phyloP scores from a whole-genome alignment of 2,888 invertebrate species.

The Reticulitermes lucifugus region DNA sequence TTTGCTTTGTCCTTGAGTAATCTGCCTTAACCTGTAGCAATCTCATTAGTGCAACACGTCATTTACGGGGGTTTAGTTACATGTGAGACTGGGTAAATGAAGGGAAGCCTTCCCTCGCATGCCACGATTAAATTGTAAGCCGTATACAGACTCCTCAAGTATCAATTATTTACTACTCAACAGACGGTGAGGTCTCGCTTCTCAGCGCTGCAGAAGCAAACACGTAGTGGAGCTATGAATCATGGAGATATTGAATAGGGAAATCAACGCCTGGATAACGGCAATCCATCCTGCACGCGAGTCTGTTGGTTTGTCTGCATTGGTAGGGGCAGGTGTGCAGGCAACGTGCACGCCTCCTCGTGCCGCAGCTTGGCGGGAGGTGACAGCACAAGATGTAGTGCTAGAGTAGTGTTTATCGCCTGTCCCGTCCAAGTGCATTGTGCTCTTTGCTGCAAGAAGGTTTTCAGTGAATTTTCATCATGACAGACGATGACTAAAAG shows the following conservation, averaged over 20 bases:
- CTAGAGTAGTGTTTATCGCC: neutral
- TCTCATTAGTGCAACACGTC: too few species aligned
- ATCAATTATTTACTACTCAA: constrained; percentile 14
- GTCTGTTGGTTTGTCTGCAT: neutral
- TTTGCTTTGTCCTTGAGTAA: too few species aligned
- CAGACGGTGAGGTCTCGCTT: neutral
- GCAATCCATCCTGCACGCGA: constrained; percentile 35
- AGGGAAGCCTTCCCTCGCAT: neutral
- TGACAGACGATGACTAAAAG: too few species aligned
- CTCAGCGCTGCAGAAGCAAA: neutral
- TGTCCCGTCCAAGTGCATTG: neutral
- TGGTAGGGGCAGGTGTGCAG: constrained; percentile 34
- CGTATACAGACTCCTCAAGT: neutral
- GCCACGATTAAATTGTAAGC: constrained; percentile 6
- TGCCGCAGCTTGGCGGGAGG: constrained; percentile 13
- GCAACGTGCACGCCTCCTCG: constrained; percentile 10
- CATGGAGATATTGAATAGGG: constrained; percentile 21
- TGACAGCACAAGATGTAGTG: constrained; percentile 3
- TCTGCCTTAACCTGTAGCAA: too few species aligned
- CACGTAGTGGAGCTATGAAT: constrained; percentile 20
- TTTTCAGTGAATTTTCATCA: neutral
- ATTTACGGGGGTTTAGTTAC: neutral
- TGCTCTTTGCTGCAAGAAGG: neutral
- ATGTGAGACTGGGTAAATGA: neutral
- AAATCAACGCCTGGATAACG: constrained; percentile 33